Evolutionary conservation across 2,888 invertebrate genomes (phyloP), one percentile per base, ranked within the genome.

Genomic region (Orthosia gracilis): DNA sequence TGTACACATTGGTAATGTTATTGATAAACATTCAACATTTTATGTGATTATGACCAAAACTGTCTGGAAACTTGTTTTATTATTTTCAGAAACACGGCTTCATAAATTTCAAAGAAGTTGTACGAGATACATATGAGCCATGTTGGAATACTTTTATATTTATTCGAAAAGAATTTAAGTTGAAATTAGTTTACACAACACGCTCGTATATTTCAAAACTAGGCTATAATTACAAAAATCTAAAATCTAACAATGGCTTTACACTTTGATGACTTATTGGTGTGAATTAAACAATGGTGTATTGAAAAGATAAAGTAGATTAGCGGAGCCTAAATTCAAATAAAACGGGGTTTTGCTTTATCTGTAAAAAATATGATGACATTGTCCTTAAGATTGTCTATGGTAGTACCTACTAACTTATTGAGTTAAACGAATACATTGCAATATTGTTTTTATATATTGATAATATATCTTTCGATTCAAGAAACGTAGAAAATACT

Each of bases 241-340:
- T 26, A n/a, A 69, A 68, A 66, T 70, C 45, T 73, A 90, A 91
- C 91, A 91, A 91, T 90, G 84, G 84, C n/a, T 58, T 59, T 64
- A 71, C 77, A 85, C 80, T 77, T 87, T 76, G 73, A 72, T 81
- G 82, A 80, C 87, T 85, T 88, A 79, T 89, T 88, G 85, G 50
- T 57, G 49, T 78, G 82, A 73, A 76, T 80, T 76, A 84, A 88
- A 93, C 93, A 93, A 93, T 91, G 89, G 76, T 73, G 86, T 82
- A 92, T 93, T 93, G 92, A 93, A 93, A 91, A 89, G 92, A 92
- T 92, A 90, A 88, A 87, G 83, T 69, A 21, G 63, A 62, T 73
- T 78, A 59, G 47, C 45, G 70, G 69, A 72, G 67, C 61, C 75
- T 69, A 21, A 47, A 26, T 76, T 62, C 26, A 52, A 78, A 66